Conservation (phyloP, 2,888 invertebrate genomes). For the Neoitamus cyanurus region DNA sequence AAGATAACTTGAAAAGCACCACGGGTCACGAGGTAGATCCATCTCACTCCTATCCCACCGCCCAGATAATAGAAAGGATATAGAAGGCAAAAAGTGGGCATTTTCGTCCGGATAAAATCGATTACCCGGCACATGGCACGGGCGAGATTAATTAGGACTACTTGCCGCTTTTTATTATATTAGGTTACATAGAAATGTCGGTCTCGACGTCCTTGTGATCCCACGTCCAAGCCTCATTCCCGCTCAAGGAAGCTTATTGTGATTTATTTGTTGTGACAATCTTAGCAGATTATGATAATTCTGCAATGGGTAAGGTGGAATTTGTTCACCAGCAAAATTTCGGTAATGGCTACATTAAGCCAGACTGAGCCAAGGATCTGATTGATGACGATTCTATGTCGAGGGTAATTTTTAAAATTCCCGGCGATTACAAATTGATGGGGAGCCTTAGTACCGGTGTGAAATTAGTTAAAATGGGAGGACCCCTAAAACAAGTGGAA, state of each 20-base stretch:
- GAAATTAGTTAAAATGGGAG: background rate
- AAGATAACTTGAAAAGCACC: slow-evolving; percentile 30
- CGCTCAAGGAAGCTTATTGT: background rate
- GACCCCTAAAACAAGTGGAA: background rate
- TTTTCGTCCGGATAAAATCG: background rate
- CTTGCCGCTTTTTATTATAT: background rate
- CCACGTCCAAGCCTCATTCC: background rate
- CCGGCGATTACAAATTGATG: background rate
- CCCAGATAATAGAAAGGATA: background rate
- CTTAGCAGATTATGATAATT: slow-evolving; percentile 46
- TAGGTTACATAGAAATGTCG: background rate
- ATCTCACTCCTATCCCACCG: no score
- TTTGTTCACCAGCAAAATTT: background rate
- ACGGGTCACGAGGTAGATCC: background rate
- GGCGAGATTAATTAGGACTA: background rate
- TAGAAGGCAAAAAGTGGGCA: background rate
- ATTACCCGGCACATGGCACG: background rate
- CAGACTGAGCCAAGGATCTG: background rate
- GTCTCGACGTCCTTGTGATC: background rate
- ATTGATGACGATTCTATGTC: background rate
- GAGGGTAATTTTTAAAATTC: background rate
- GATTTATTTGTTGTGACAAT: slow-evolving; percentile 44
- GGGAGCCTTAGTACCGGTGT: background rate
- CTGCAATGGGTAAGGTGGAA: background rate
- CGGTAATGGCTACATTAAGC: background rate